Evolutionary conservation across 1,140 invertebrate species (phyloP), one percentile per base, ranked within the genome.

Genomic region (Goniozus legneri): DNA sequence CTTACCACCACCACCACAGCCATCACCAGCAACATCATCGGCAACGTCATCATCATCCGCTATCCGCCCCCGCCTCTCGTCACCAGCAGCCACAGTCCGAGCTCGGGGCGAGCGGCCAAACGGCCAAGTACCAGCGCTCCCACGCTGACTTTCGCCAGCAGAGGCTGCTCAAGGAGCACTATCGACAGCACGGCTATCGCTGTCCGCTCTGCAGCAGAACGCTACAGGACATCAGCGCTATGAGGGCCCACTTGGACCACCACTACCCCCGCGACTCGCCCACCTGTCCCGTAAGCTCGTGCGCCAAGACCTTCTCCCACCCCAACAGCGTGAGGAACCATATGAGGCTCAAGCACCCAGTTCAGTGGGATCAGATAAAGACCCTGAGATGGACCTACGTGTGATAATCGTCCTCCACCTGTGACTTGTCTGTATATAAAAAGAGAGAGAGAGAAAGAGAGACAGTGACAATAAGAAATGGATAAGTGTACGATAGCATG

Each of bases 321-420:
- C 87, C 87, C 4, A 91, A 89, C 71, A 88, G 86, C 30, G 87
- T 89, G 22, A 79, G 87, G 50, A 91, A 90, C 70, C 87, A 90
- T 69, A 89, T 90, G 87, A 78, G 87, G 49, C 80, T 85, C 50
- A 90, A 89, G 71, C 88, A 89, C 71, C 80, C 84, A 1, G 71
- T 81, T 47, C 83, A 88, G 61, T 89, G 87, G 87, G 83, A 86
- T 56, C 81, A 83, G 61, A 90, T 89, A 80, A 89, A 89, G 72
- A 84, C 84, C 27, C 81, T 89, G 47, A 86, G 87, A 56, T 89
- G 87, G 80, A 85, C 84, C 53, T 76, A 76, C 43, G 70, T 76
- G 44, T 76, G 69, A 75, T 70, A 47, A 19, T 37, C 40, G 24
- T 43, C 33, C 19, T 10, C 12, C 2, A 31, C 38, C n/a, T n/a